Conservation (phyloP, 2,797 vertebrate species). For the Sparus aurata region DNA sequence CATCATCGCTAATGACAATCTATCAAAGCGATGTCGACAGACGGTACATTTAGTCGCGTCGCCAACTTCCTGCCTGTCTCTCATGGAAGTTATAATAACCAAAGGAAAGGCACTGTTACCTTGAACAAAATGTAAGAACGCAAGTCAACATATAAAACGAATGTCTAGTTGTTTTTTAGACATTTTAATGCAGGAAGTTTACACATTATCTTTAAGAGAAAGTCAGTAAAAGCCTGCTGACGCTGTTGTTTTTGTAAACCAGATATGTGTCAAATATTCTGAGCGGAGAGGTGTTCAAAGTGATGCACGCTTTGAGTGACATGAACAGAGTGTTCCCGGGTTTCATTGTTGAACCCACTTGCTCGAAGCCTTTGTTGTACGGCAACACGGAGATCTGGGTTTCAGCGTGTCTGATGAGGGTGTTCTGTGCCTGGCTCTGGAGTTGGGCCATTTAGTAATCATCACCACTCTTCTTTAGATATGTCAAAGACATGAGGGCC, state of each 20-base stretch:
- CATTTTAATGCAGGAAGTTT: too few species aligned
- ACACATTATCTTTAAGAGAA: background rate
- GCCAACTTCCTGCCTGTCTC: too few species aligned
- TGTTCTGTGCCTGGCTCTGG: slow-evolving; percentile 68
- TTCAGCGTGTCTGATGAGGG: slow-evolving; percentile 70
- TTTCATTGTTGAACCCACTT: slow-evolving; percentile 56
- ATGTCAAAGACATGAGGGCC: slow-evolving; percentile 78
- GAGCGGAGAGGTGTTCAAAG: background rate
- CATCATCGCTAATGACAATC: too few species aligned
- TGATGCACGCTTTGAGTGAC: slow-evolving; percentile 17
- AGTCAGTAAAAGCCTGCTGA: background rate
- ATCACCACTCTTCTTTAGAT: slow-evolving; percentile 79
- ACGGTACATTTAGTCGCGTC: too few species aligned
- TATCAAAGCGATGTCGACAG: too few species aligned
- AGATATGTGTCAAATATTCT: background rate
- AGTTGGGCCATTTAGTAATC: slow-evolving; percentile 80
- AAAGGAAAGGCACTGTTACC: too few species aligned
- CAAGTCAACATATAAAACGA: too few species aligned
- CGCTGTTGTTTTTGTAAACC: background rate
- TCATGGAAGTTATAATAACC: too few species aligned
- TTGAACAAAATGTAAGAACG: too few species aligned
- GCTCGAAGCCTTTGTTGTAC: slow-evolving; percentile 60
- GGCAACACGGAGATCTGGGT: slow-evolving; percentile 66
- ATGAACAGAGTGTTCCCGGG: slow-evolving; percentile 24
- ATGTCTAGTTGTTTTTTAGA: too few species aligned